A percentile compares a stretch with the other conserved stretches of the same genome.
These are phyloP conservation scores for Phalangium opilio DNA, from an alignment of 2,888 invertebrate genomes.

Conservation along the genomic window DNA sequence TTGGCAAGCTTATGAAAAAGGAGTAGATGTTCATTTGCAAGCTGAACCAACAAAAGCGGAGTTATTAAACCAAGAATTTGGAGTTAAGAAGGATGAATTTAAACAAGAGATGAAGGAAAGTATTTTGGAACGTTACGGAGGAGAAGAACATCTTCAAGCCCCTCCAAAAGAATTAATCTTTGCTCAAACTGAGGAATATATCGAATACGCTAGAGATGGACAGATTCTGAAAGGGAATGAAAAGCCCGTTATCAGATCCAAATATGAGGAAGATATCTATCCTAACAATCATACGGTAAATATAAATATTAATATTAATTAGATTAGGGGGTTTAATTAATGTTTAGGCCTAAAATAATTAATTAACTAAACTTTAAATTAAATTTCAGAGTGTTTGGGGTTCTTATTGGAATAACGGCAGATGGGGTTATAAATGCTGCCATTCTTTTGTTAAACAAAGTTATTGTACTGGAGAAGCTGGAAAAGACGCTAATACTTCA, in stretches of 20 bases:
- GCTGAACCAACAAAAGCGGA: slow-evolving; percentile 97
- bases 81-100: slow-evolving; percentile 71
- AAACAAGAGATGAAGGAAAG: slow-evolving; percentile 65
- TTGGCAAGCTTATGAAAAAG: slow-evolving; percentile 87
- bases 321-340: no score
- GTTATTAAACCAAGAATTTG: slow-evolving; percentile 72
- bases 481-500: slow-evolving; percentile 27
- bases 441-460: slow-evolving; percentile 73
- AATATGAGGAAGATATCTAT: slow-evolving; percentile 85
- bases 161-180: slow-evolving; percentile 76
- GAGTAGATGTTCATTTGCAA: slow-evolving; percentile 83
- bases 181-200: slow-evolving; percentile 90
- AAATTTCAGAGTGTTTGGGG: slow-evolving; percentile 63
- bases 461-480: slow-evolving; percentile 68
- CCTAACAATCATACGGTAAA: slow-evolving; percentile 71
- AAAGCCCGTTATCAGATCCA: slow-evolving; percentile 63
- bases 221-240: slow-evolving; percentile 66
- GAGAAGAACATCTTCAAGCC: slow-evolving; percentile 72
- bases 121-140: slow-evolving; percentile 85
- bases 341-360: slow-evolving; percentile 78
- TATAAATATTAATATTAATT: slow-evolving; percentile 2
- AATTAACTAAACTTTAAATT: slow-evolving; percentile 29
- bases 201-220: slow-evolving; percentile 87
- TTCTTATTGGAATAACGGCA: slow-evolving; percentile 79
- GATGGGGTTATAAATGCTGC: slow-evolving; percentile 96